Conservation (phyloP, 2,113 vertebrate genomes). For the Spea bombifrons region DNA sequence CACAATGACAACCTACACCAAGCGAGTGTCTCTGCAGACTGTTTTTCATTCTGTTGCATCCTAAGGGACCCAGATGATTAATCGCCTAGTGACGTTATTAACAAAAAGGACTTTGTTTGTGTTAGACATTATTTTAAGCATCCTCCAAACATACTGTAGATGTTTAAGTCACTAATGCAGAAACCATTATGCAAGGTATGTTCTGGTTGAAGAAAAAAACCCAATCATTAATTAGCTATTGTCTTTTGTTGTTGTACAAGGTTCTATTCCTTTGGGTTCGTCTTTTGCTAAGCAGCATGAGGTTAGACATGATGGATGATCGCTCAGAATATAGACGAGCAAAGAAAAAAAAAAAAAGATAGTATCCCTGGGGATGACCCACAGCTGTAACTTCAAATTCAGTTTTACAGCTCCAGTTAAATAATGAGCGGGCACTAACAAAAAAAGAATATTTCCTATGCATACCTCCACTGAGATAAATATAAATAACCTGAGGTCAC, state of each 20-base stretch:
- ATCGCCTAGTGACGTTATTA: conserved; percentile 57
- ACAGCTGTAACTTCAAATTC: conserved; percentile 55
- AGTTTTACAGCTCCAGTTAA: conserved; percentile 52
- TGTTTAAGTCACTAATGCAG: conserved; percentile 56
- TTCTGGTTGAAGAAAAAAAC: conserved; percentile 56
- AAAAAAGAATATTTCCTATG: conserved; percentile 34
- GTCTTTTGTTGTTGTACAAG: conserved; percentile 57
- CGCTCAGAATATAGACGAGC: conserved; percentile 60
- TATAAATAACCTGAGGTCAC: not conserved
- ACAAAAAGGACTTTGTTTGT: conserved; percentile 57
- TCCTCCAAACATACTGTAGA: conserved; percentile 59
- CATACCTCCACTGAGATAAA: conserved; percentile 2
- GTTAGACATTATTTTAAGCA: conserved; percentile 54
- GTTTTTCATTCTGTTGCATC: conserved; percentile 37
- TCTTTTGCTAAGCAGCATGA: conserved; percentile 57
- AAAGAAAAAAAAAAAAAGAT: conserved; percentile 55
- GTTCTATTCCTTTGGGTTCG: conserved; percentile 56
- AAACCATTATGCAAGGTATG: conserved; percentile 53
- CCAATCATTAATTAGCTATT: conserved; percentile 57
- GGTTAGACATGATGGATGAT: conserved; percentile 61
- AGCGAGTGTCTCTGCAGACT: conserved; percentile 23
- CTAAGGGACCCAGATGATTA: conserved; percentile 56
- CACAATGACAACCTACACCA: conserved; percentile 31
- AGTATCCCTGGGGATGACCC: conserved; percentile 57
- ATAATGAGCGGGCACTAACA: conserved; percentile 40